A percentile compares a stretch with the other conserved stretches of the same genome.
These are phyloP conservation scores for Agrilus biguttatus DNA, from an alignment of 2,888 invertebrate genomes.

Conservation along the genomic window DNA sequence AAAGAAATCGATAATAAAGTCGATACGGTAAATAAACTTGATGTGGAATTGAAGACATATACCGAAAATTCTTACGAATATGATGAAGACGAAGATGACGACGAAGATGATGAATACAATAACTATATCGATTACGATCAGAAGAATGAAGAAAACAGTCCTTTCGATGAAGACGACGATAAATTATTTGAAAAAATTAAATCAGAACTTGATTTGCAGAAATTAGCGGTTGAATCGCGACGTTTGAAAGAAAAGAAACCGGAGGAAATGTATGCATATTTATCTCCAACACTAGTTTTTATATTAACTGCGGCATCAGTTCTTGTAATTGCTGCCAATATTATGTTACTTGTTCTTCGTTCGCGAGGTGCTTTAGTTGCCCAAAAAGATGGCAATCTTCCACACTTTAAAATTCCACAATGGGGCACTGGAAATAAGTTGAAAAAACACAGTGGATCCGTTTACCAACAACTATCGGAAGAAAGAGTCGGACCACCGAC, in stretches of 20 bases:
- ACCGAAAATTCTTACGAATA: slow-evolving; percentile 2
- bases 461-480: slow-evolving; percentile 66
- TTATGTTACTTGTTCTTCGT: slow-evolving; percentile 23
- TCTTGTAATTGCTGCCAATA: slow-evolving; percentile 33
- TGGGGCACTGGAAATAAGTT: slow-evolving; percentile 29
- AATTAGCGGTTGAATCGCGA: slow-evolving; percentile 1
- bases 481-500: slow-evolving; percentile 30
- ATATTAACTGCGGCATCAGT: slow-evolving; percentile 40
- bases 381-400: slow-evolving; percentile 21
- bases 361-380: slow-evolving; percentile 20
- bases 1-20: slow-evolving; percentile 7
- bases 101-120: slow-evolving; percentile 28
- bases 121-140: slow-evolving; percentile 29
- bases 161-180: slow-evolving; percentile 5
- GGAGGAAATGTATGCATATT: slow-evolving; percentile 30
- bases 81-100: slow-evolving; percentile 17
- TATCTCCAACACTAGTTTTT: slow-evolving; percentile 44
- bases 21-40: slow-evolving; percentile 9
- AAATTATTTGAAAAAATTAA: slow-evolving; percentile 1
- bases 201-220: slow-evolving; percentile 2
- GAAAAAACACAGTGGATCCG: slow-evolving; percentile 58
- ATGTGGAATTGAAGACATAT: slow-evolving; percentile 8
- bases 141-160: slow-evolving; percentile 13
- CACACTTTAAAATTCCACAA: slow-evolving; percentile 24
- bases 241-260: neutral